Evolutionary conservation across 2,797 vertebrate species (phyloP).

Genomic region (Lophotriccus pileatus): DNA sequence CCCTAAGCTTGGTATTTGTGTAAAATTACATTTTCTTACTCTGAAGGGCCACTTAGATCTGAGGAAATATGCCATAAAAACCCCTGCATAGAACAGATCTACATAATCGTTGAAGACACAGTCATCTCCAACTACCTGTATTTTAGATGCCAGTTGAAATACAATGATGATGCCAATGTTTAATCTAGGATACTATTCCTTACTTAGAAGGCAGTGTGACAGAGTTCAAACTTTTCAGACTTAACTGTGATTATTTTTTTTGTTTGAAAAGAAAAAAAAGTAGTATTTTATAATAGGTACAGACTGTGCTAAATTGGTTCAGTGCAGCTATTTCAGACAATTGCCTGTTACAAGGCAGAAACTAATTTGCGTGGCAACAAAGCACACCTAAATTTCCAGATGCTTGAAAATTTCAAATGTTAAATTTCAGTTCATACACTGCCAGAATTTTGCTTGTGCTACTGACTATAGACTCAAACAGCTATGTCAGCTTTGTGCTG

Average conservation of each 20-base stretch:
- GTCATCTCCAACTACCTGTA: background rate
- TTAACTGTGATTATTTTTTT: background rate
- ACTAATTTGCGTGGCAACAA: background rate
- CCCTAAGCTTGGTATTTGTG: background rate
- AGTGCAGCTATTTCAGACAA: background rate
- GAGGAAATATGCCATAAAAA: background rate
- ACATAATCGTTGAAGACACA: background rate
- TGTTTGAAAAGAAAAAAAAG: background rate
- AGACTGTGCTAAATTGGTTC: background rate
- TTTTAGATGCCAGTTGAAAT: background rate
- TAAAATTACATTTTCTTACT: conserved; percentile 46
- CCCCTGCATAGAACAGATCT: background rate
- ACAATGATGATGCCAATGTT: background rate
- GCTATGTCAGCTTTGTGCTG: background rate
- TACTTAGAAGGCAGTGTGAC: background rate
- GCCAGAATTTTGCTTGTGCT: background rate
- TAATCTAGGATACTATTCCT: background rate
- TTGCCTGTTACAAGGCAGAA: background rate
- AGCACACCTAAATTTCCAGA: conserved; percentile 2
- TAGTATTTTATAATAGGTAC: background rate
- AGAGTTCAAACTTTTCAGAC: background rate
- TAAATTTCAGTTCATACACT: background rate
- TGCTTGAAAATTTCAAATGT: background rate
- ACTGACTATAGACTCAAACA: background rate
- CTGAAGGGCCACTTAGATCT: background rate